phyloP scores from a whole-genome alignment of 2,888 invertebrate genomes.

The Nineta flava region DNA sequence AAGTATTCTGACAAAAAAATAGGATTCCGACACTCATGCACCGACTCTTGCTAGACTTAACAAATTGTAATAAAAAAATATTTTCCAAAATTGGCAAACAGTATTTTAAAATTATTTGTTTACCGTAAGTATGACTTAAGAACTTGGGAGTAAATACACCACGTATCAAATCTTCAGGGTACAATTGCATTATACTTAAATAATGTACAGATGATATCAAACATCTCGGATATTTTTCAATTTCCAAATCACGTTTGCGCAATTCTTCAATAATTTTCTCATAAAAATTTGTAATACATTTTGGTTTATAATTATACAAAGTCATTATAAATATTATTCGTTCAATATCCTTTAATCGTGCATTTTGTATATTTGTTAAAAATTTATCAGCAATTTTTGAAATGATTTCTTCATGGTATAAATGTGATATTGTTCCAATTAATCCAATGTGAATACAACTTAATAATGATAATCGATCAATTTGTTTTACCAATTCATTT shows the following conservation, averaged over 20 bases:
- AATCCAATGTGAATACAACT: slow-evolving; percentile 50
- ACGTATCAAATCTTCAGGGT: slow-evolving; percentile 41
- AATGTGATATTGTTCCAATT: slow-evolving; percentile 36
- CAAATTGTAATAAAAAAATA: too few relatives aligned
- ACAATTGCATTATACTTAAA: slow-evolving; percentile 36
- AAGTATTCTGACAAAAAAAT: too few relatives aligned
- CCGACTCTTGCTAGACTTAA: too few relatives aligned
- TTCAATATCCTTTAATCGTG: slow-evolving; percentile 61
- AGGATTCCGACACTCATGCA: too few relatives aligned
- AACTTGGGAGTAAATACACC: slow-evolving; percentile 39
- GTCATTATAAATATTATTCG: slow-evolving; percentile 44
- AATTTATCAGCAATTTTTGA: slow-evolving; percentile 36
- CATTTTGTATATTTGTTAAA: slow-evolving; percentile 26
- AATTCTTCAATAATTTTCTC: slow-evolving; percentile 31
- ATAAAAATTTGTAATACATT: slow-evolving; percentile 31
- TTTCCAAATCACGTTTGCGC: slow-evolving; percentile 36
- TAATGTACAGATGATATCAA: slow-evolving; percentile 44
- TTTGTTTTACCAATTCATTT: slow-evolving; percentile 34
- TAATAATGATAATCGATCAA: slow-evolving; percentile 40
- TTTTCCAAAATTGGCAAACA: too few relatives aligned
- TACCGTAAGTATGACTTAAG: slow-evolving; percentile 37
- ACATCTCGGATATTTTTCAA: slow-evolving; percentile 38
- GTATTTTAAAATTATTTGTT: too few relatives aligned
- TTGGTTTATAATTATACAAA: slow-evolving; percentile 40
- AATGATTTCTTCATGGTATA: slow-evolving; percentile 30